Conservation (phyloP, 2,797 vertebrate genomes). For the Diplodus sargus region DNA sequence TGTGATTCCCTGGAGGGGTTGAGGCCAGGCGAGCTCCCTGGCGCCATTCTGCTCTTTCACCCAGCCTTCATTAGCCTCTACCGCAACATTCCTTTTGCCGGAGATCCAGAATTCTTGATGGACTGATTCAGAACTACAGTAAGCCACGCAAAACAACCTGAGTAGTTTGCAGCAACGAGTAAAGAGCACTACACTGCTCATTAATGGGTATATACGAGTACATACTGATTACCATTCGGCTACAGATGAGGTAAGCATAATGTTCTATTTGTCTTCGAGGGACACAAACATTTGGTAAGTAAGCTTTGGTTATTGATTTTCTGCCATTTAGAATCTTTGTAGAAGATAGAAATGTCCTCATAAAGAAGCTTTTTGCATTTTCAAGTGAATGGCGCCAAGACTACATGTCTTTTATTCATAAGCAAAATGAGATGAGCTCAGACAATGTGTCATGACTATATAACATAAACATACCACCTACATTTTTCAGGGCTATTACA, state of each 20-base stretch:
- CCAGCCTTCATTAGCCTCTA: constrained; percentile 77
- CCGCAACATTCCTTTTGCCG: constrained; percentile 56
- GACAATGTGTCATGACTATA: background rate
- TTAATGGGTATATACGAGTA: constrained; percentile 9
- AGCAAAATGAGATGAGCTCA: background rate
- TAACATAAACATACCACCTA: constrained; percentile 1
- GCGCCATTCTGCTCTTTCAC: constrained; percentile 75
- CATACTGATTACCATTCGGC: background rate
- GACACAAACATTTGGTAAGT: constrained; percentile 10
- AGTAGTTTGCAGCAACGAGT: background rate
- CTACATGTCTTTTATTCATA: background rate
- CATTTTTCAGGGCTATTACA: background rate
- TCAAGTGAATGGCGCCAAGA: background rate
- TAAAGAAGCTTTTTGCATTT: background rate
- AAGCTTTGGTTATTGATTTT: constrained; percentile 18
- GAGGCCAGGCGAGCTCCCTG: constrained; percentile 70
- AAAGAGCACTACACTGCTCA: constrained; percentile 11
- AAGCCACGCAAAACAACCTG: background rate
- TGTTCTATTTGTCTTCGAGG: background rate
- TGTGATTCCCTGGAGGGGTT: constrained; percentile 71
- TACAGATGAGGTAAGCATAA: background rate
- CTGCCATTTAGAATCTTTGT: background rate
- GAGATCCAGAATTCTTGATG: constrained; percentile 40
- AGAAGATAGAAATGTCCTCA: background rate
- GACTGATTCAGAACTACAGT: background rate